phyloP scores from a whole-genome alignment of 2,888 invertebrate species.

The Xylota segnis region DNA sequence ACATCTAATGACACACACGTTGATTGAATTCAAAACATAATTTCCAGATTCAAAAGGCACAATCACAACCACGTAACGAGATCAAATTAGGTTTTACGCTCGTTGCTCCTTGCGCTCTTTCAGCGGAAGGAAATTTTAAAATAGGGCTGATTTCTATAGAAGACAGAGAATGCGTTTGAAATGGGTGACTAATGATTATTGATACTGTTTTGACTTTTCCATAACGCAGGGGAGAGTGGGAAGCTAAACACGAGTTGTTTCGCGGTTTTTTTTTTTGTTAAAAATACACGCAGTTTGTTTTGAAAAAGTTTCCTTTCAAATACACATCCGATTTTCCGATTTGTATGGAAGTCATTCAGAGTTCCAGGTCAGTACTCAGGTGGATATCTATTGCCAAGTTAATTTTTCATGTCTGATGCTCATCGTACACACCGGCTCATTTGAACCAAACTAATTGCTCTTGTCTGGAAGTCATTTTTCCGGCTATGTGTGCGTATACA shows the following conservation, averaged over 20 bases:
- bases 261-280: slow-evolving; percentile 26
- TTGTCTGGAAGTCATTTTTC: slow-evolving; percentile 66
- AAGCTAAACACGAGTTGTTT: slow-evolving; percentile 22
- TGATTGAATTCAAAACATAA: slow-evolving; percentile 79
- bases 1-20: slow-evolving; percentile 78
- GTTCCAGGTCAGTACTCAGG: slow-evolving; percentile 18
- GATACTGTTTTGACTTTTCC: slow-evolving; percentile 74
- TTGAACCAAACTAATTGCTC: slow-evolving; percentile 72
- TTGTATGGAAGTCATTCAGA: slow-evolving; percentile 19
- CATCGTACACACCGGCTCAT: slow-evolving; percentile 38
- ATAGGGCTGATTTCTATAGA: slow-evolving; percentile 49
- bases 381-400: slow-evolving; percentile 58
- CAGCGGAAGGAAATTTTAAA: slow-evolving; percentile 72
- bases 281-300: not conserved
- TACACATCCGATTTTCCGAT: not conserved
- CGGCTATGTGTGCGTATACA: slow-evolving; percentile 61
- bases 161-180: slow-evolving; percentile 61
- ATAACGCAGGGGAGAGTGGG: slow-evolving; percentile 2
- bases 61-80: slow-evolving; percentile 81
- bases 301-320: not conserved
- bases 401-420: slow-evolving; percentile 58
- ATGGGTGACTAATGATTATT: slow-evolving; percentile 77
- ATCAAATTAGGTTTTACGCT: slow-evolving; percentile 79
- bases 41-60: slow-evolving; percentile 77
- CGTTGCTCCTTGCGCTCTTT: slow-evolving; percentile 56